phyloP scores from a whole-genome alignment of 2,113 vertebrate genomes.

The Hemibagrus wyckioides region DNA sequence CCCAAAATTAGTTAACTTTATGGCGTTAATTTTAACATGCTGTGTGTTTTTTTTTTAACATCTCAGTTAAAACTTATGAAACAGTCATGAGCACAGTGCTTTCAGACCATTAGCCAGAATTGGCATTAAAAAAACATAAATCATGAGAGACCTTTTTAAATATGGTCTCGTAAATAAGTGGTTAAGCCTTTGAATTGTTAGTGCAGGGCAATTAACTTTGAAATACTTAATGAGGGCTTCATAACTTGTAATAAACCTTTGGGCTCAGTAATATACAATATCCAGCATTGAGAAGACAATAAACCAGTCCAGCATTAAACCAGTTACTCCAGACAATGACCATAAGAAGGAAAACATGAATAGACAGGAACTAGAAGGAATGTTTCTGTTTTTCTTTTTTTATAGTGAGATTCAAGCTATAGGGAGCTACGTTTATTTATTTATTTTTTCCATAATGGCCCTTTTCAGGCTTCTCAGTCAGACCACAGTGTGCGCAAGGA shows the following conservation, averaged over 20 bases:
- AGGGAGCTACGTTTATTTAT: no score
- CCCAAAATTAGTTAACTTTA: neutral
- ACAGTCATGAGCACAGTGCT: neutral
- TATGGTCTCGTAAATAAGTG: neutral
- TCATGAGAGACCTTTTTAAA: neutral
- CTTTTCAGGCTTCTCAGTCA: neutral
- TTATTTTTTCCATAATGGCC: no score
- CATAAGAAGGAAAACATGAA: no score
- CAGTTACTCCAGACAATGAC: neutral
- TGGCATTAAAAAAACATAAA: neutral
- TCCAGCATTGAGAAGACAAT: neutral
- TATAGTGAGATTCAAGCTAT: neutral
- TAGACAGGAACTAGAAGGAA: no score
- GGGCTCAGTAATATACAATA: neutral
- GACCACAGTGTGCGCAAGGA: conserved; percentile 15
- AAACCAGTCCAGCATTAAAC: conserved; percentile 15
- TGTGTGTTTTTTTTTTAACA: neutral
- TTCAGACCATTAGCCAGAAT: neutral
- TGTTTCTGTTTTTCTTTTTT: no score
- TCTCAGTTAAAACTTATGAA: neutral
- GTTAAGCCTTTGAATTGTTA: conserved; percentile 1
- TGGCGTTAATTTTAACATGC: neutral
- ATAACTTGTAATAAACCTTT: conserved; percentile 13
- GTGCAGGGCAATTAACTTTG: conserved; percentile 14
- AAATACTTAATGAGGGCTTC: neutral